Conservation (phyloP, 1,140 invertebrate species). For the Microplitis demolitor region DNA sequence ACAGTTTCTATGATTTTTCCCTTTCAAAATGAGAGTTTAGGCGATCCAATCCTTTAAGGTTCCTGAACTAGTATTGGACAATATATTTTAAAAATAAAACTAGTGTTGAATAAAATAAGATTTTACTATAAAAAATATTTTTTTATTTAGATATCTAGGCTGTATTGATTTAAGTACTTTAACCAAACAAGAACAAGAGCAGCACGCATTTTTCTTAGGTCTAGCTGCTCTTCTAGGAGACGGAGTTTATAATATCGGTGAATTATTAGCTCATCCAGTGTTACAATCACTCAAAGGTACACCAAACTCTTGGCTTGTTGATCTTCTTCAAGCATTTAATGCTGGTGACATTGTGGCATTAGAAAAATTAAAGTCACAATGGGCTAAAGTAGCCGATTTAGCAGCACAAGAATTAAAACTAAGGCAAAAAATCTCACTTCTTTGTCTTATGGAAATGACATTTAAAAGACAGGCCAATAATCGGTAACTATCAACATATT, state of each 20-base stretch:
- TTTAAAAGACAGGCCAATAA: constrained; percentile 75
- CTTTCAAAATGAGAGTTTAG: not conserved
- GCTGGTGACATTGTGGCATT: constrained; percentile 87
- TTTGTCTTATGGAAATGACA: constrained; percentile 96
- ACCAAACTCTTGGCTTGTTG: constrained; percentile 86
- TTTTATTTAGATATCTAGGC: constrained; percentile 76
- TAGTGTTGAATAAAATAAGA: not conserved
- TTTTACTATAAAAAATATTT: constrained; percentile 9
- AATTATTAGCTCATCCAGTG: constrained; percentile 94
- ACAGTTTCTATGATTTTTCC: not conserved
- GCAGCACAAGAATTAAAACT: constrained; percentile 83
- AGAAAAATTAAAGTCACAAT: constrained; percentile 80
- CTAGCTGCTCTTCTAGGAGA: constrained; percentile 93
- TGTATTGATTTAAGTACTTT: constrained; percentile 81
- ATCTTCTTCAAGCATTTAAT: constrained; percentile 92
- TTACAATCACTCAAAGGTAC: constrained; percentile 83
- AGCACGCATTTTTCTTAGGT: constrained; percentile 89
- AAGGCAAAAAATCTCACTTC: constrained; percentile 89
- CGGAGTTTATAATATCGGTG: constrained; percentile 96
- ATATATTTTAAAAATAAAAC: not conserved
- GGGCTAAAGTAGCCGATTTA: constrained; percentile 85
- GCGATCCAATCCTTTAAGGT: no score
- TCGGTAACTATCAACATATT: constrained; percentile 48
- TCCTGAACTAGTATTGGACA: not conserved
- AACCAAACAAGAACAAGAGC: constrained; percentile 71